Base-by-base conservation (phyloP, 2,888 invertebrate species). In the Eucera pruinosa region DNA sequence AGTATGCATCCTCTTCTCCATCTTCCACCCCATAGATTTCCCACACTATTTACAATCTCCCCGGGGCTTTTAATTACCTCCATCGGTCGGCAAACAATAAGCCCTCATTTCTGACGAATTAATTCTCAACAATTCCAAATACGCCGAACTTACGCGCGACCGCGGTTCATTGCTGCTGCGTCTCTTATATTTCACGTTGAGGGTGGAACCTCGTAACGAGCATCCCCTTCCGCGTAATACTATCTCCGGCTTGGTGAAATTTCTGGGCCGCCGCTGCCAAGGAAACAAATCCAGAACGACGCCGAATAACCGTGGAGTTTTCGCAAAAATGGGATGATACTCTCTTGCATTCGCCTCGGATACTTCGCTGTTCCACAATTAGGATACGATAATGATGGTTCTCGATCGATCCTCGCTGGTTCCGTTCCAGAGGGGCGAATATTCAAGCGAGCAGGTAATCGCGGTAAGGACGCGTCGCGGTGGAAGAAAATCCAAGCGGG, bases 41-140 rank as follows among this genome's bases (percentile, higher is more conserved):
- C n/a, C n/a, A n/a, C n/a, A n/a, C n/a, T n/a, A n/a, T n/a, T n/a
- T n/a, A n/a, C n/a, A n/a, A n/a, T n/a, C n/a, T 36, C 36, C 36
- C 36, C 11, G 3, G 9, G 2, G 5, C 3, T 78, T 82, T 86
- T 84, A 86, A 86, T 86, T 86, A 87, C 84, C 80, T 64, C 58
- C 58, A 47, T 70, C 71, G 62, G 55, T 57, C 60, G 69, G 71
- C 81, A 79, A 84, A 86, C 85, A 85, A 84, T 80, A 82, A 83
- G 79, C 80, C 72, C 81, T 86, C 83, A 82, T 86, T 89, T 86
- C 85, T 85, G 69, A 81, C 80, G 81, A 87, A 88, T 89, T 86
- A 89, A 87, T 83, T 88, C 78, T 73, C 79, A 83, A 87, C 81
- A 83, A 85, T 83, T 80, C 69, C 43, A 15, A 2, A 15, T 0